Evolutionary conservation across 2,113 vertebrate genomes (phyloP).

Genomic region (Casuarius casuarius): DNA sequence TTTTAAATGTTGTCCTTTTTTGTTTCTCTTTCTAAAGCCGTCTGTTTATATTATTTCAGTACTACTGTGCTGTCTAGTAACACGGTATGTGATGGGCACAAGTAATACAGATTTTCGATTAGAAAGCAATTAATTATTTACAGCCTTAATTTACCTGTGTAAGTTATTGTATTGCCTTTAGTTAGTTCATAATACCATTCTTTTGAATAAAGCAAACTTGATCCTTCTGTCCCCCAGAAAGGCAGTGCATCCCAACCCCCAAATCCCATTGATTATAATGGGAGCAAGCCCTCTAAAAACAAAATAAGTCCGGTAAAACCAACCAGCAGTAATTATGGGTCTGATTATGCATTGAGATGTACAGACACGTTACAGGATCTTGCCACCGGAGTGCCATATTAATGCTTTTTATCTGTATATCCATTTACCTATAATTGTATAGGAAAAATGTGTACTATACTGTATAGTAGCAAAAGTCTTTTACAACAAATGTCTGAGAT

Average conservation of each 20-base stretch:
- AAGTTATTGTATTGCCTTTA: background rate
- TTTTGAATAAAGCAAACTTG: background rate
- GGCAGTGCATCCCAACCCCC: background rate
- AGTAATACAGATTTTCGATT: background rate
- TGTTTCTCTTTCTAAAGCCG: background rate
- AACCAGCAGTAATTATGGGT: background rate
- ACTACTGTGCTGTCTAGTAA: background rate
- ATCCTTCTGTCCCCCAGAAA: background rate
- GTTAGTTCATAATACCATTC: background rate
- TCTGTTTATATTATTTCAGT: background rate
- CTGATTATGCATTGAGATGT: background rate
- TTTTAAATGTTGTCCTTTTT: background rate
- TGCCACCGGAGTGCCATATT: background rate
- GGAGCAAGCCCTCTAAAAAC: background rate
- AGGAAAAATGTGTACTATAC: background rate
- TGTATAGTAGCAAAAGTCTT: background rate
- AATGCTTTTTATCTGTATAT: background rate
- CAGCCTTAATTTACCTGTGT: background rate
- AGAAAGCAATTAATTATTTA: background rate
- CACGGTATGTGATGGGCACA: background rate
- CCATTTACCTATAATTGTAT: background rate
- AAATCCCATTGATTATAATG: background rate
- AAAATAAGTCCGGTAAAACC: background rate
- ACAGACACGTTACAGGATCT: background rate
- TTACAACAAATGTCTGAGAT: background rate